Percentiles rank a stretch among this genome's conserved stretches.
phyloP scores from a whole-genome alignment of 2,888 invertebrate genomes.

The Leptopilina syphax region DNA sequence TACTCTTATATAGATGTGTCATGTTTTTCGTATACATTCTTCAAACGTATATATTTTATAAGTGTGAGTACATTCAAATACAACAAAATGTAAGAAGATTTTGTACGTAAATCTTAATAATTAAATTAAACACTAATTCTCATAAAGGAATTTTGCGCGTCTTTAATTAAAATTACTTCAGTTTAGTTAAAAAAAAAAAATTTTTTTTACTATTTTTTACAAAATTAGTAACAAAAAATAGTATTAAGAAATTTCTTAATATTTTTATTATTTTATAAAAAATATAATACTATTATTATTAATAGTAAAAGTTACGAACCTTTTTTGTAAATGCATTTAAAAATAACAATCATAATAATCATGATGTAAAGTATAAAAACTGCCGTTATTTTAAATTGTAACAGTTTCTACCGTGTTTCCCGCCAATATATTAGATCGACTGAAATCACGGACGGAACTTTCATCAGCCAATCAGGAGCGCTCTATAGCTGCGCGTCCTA shows the following conservation, averaged over 20 bases:
- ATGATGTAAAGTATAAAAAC: no score
- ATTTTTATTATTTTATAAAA: no score
- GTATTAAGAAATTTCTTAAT: no score
- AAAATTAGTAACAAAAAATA: no score
- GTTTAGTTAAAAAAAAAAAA: no score
- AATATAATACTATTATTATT: no score
- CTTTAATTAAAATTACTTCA: background rate
- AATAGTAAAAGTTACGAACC: no score
- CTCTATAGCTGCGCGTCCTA: background rate
- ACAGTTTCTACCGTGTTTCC: conserved; percentile 6
- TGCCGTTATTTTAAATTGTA: background rate
- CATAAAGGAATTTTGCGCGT: conserved; percentile 28
- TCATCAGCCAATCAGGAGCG: background rate
- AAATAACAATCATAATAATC: no score
- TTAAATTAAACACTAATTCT: conserved; percentile 50
- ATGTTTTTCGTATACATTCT: conserved; percentile 20
- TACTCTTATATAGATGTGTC: background rate
- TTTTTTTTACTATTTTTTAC: no score
- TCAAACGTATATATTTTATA: conserved; percentile 34
- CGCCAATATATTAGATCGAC: background rate
- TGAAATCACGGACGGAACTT: background rate
- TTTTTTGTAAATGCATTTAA: no score
- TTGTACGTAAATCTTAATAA: conserved; percentile 55
- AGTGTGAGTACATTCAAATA: conserved; percentile 20
- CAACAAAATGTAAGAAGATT: conserved; percentile 51